Evolutionary conservation across 2,797 vertebrate genomes (phyloP).

Genomic region (Lithobates sylvaticus): DNA sequence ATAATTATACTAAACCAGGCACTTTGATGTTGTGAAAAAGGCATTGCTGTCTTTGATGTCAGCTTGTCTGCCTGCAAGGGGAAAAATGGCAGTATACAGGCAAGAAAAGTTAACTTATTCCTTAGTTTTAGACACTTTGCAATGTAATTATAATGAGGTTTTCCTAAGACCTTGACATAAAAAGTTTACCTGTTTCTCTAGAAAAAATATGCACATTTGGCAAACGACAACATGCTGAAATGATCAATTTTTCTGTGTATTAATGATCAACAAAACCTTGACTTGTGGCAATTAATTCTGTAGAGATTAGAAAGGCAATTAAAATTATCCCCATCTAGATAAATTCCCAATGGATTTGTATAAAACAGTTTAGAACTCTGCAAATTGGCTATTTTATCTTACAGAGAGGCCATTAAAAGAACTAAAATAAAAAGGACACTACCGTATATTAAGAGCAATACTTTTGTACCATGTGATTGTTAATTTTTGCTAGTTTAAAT

Average conservation of each 20-base stretch:
- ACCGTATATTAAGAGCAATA: too few relatives aligned
- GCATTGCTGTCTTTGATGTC: slow-evolving; percentile 46
- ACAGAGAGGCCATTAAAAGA: slow-evolving; percentile 34
- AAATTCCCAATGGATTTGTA: slow-evolving; percentile 53
- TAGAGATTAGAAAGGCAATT: slow-evolving; percentile 57
- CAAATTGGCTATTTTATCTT: slow-evolving; percentile 59
- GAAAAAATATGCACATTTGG: slow-evolving; percentile 51
- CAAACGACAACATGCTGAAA: slow-evolving; percentile 49
- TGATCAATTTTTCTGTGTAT: slow-evolving; percentile 47
- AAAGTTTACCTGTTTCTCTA: slow-evolving; percentile 52
- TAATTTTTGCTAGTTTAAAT: too few relatives aligned
- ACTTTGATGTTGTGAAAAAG: slow-evolving; percentile 48
- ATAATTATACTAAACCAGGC: slow-evolving; percentile 39
- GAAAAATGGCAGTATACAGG: slow-evolving; percentile 39
- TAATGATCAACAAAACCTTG: slow-evolving; percentile 62
- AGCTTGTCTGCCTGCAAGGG: slow-evolving; percentile 44
- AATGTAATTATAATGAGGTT: slow-evolving; percentile 61
- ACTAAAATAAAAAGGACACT: slow-evolving; percentile 6
- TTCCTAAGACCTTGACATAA: slow-evolving; percentile 62
- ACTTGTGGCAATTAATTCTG: slow-evolving; percentile 59
- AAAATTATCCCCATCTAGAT: slow-evolving; percentile 42
- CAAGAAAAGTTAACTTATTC: slow-evolving; percentile 46
- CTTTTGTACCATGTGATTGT: too few relatives aligned
- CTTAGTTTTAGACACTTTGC: slow-evolving; percentile 13
- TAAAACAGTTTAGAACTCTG: slow-evolving; percentile 34